A percentile compares a stretch with the other conserved stretches of the same genome.
These are phyloP conservation scores for Lycaon pictus DNA, from an alignment of 2,113 vertebrate species.

Conservation along the genomic window DNA sequence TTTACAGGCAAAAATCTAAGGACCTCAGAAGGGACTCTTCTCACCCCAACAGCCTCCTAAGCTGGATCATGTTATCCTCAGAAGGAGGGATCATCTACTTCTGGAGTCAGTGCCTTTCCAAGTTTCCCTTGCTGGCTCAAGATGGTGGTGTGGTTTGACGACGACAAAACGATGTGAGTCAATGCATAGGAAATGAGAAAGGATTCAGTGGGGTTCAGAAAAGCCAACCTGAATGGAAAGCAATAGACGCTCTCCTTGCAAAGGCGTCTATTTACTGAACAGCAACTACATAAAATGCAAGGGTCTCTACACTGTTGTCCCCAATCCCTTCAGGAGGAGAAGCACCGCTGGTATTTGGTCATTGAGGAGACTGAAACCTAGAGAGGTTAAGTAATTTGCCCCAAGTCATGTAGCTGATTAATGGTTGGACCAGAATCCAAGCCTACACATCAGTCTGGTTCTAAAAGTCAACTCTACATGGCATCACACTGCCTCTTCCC, in stretches of 20 bases:
- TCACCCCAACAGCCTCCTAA: not conserved
- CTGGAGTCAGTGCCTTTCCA: not conserved
- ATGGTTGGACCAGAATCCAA: not conserved
- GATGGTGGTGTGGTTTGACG: not conserved
- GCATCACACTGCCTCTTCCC: not conserved
- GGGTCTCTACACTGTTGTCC: not conserved
- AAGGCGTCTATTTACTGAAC: not conserved
- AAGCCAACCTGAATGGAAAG: not conserved
- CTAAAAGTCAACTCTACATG: not conserved
- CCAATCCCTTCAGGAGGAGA: not conserved
- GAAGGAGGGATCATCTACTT: not conserved
- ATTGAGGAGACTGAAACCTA: not conserved
- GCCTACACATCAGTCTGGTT: not conserved
- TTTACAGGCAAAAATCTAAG: not conserved
- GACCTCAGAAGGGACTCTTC: not conserved
- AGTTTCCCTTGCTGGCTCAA: not conserved
- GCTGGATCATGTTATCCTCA: not conserved
- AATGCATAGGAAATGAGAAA: not conserved
- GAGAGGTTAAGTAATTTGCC: not conserved
- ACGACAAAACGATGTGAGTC: not conserved
- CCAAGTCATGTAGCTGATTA: not conserved
- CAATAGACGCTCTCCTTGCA: not conserved
- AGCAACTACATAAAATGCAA: not conserved
- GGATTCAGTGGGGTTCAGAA: not conserved
- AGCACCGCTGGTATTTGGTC: not conserved